Conservation (phyloP, 2,113 vertebrate species). For the Odocoileus hemionus region DNA sequence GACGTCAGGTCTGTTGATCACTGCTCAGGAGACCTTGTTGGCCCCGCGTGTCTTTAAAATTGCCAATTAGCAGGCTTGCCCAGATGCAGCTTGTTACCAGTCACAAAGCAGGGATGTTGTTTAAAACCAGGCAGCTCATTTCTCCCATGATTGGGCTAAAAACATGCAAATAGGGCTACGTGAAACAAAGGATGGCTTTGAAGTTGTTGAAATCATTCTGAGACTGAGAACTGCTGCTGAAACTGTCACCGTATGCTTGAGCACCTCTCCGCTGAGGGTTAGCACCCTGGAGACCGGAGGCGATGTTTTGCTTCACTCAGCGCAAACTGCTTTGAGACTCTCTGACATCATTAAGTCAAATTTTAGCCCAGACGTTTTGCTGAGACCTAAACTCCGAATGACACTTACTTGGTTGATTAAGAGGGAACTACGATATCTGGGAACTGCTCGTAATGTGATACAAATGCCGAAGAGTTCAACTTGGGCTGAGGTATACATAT, state of each 20-base stretch:
- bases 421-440: background rate
- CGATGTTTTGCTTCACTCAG: constrained; percentile 63
- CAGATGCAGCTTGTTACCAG: constrained; percentile 34
- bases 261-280: constrained; percentile 28
- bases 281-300: constrained; percentile 45
- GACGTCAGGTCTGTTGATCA: constrained; percentile 42
- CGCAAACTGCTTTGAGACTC: constrained; percentile 65
- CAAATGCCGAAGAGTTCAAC: background rate
- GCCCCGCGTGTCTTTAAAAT: constrained; percentile 46
- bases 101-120: background rate
- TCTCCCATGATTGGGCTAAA: background rate
- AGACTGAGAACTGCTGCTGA: background rate
- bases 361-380: constrained; percentile 72
- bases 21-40: constrained; percentile 47
- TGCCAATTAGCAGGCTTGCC: constrained; percentile 62
- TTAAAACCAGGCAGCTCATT: constrained; percentile 17
- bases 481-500: background rate
- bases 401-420: constrained; percentile 8
- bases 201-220: constrained; percentile 10
- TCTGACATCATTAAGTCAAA: constrained; percentile 70
- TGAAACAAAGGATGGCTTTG: background rate
- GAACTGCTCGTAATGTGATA: background rate
- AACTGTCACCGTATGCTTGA: background rate
- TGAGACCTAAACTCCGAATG: constrained; percentile 51
- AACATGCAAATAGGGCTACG: background rate